phyloP scores from a whole-genome alignment of 2,113 vertebrate species.

The Mellivora capensis region DNA sequence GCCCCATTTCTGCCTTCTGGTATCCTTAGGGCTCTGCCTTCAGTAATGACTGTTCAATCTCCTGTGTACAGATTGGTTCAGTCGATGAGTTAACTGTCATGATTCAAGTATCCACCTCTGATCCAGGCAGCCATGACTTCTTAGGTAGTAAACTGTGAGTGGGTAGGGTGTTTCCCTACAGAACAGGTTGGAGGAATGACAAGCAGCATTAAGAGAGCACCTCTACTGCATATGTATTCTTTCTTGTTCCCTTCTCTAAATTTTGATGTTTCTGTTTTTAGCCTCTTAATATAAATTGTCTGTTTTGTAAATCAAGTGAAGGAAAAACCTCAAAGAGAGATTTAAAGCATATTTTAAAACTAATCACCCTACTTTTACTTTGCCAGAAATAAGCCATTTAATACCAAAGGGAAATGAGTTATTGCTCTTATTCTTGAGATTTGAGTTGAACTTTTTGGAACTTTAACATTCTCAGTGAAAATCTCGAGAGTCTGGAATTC shows the following conservation, averaged over 20 bases:
- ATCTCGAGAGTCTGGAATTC: background rate
- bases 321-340: background rate
- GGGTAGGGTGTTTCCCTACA: background rate
- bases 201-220: background rate
- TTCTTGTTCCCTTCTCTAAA: background rate
- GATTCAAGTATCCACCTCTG: background rate
- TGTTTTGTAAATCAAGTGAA: background rate
- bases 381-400: slow-evolving; percentile 11
- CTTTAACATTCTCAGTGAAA: background rate
- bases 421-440: background rate
- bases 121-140: background rate
- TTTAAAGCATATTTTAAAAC: background rate
- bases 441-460: background rate
- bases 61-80: background rate
- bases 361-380: background rate
- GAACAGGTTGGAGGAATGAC: background rate
- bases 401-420: background rate
- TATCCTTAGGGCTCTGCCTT: background rate
- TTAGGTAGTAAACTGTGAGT: background rate
- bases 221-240: background rate
- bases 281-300: background rate
- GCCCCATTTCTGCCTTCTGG: background rate
- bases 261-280: background rate
- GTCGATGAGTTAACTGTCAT: background rate
- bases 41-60: background rate